These are phyloP conservation scores for Lottia gigantea DNA, from an alignment of 2,888 invertebrate genomes.

Conservation along the genomic window DNA sequence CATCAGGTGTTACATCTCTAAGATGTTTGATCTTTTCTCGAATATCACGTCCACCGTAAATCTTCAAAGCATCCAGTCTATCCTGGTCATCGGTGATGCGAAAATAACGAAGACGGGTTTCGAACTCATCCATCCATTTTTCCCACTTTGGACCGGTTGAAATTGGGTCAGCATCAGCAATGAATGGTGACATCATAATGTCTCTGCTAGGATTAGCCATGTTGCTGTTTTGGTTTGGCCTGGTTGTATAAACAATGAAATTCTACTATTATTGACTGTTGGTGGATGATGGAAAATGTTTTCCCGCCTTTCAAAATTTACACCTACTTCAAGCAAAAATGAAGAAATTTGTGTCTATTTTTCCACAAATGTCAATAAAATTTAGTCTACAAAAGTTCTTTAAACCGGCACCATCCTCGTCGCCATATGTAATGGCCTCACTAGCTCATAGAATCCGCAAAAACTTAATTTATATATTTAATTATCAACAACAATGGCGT, in stretches of 20 bases:
- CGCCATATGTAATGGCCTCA: conserved; percentile 1
- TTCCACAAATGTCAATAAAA: no score
- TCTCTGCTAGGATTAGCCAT: not conserved
- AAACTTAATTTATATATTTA: no score
- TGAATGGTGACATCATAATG: not conserved
- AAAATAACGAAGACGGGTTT: conserved; percentile 2
- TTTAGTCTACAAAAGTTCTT: not conserved
- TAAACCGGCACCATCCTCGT: not conserved
- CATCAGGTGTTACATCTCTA: not conserved
- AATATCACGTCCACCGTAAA: not conserved
- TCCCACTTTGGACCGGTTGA: not conserved
- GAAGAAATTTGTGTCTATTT: no score
- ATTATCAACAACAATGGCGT: no score
- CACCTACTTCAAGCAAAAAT: no score
- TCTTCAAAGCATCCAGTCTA: not conserved
- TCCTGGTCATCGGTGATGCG: not conserved
- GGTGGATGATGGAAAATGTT: no score
- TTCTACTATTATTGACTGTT: no score
- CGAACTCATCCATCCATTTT: not conserved
- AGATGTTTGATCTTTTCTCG: not conserved
- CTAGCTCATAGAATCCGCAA: no score
- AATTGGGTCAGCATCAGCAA: conserved; percentile 7
- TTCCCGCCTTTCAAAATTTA: no score
- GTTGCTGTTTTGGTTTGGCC: not conserved
- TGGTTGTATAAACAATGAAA: not conserved